Percentiles rank a stretch among this genome's conserved stretches.
Evolutionary conservation across 2,888 invertebrate genomes (phyloP).

Genomic region (Cecidostiba fungosa): DNA sequence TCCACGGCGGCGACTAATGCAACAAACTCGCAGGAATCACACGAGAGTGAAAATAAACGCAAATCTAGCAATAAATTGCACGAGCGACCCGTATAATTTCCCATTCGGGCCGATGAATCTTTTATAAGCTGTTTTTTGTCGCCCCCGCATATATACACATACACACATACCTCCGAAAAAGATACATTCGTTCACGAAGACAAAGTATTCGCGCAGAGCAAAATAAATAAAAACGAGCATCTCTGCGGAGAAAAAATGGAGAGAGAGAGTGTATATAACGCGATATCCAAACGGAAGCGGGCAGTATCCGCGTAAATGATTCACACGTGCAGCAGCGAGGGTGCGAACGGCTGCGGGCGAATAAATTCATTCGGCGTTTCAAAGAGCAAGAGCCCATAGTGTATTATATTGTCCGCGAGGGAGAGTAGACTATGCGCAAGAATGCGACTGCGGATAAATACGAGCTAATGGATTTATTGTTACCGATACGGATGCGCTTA

Average conservation of each 20-base stretch:
- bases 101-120: slow-evolving; percentile 49
- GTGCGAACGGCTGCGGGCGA: slow-evolving; percentile 54
- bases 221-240: slow-evolving; percentile 16
- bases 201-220: slow-evolving; percentile 21
- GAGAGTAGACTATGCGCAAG: too few relatives aligned
- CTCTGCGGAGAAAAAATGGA: not conserved
- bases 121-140: slow-evolving; percentile 52
- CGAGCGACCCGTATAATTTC: slow-evolving; percentile 18
- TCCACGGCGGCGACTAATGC: not conserved
- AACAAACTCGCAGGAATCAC: not conserved
- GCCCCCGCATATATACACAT: not conserved
- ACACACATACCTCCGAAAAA: not conserved
- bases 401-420: not conserved
- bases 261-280: not conserved
- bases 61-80: slow-evolving; percentile 47
- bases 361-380: slow-evolving; percentile 66
- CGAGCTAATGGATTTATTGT: slow-evolving; percentile 51
- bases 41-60: slow-evolving; percentile 36
- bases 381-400: slow-evolving; percentile 40
- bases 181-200: slow-evolving; percentile 43
- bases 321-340: slow-evolving; percentile 53
- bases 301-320: slow-evolving; percentile 66
- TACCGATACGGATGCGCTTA: not conserved
- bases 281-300: slow-evolving; percentile 61
- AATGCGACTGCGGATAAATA: slow-evolving; percentile 39